phyloP scores from a whole-genome alignment of 30 jellyfish, hydroid and myxozoan species.

The Pelagia noctiluca region DNA sequence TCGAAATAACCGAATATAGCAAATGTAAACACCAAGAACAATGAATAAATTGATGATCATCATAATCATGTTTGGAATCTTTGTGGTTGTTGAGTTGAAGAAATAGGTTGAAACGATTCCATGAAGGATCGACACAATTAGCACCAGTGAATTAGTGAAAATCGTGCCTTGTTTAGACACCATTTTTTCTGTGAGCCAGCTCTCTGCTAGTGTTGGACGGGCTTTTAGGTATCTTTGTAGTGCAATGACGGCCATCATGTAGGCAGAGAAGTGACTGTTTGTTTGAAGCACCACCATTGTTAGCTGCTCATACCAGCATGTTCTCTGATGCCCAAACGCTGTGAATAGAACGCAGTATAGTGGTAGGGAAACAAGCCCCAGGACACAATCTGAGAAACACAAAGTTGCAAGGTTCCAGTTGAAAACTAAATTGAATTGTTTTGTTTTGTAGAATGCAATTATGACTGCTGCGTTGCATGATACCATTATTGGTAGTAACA shows the following conservation, averaged over 20 bases:
- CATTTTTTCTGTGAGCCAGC: constrained; percentile 12
- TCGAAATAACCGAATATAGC: constrained; percentile 34
- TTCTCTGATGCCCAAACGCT: constrained; percentile 37
- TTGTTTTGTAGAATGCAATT: constrained; percentile 25
- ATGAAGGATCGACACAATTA: constrained; percentile 38
- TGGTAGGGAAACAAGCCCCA: constrained; percentile 34
- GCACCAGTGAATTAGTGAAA: not conserved
- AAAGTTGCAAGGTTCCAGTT: constrained; percentile 24
- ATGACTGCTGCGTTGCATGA: constrained; percentile 26
- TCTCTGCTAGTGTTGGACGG: constrained; percentile 4
- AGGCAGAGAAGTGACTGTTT: constrained; percentile 50
- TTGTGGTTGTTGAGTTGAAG: not conserved
- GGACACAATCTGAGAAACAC: constrained; percentile 49
- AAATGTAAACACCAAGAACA: constrained; percentile 24
- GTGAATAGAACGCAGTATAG: constrained; percentile 19
- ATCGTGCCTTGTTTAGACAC: constrained; percentile 24
- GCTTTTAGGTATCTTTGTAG: constrained; percentile 37
- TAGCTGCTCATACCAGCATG: constrained; percentile 40
- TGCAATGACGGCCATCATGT: constrained; percentile 42
- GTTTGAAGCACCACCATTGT: constrained; percentile 52
- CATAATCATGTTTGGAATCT: constrained; percentile 17
- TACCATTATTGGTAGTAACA: constrained; percentile 19
- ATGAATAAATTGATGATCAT: constrained; percentile 19
- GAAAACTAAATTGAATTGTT: constrained; percentile 2
- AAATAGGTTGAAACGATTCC: constrained; percentile 52